Evolutionary conservation across 2,888 invertebrate species (phyloP).

Genomic region (Bellardia pandia): DNA sequence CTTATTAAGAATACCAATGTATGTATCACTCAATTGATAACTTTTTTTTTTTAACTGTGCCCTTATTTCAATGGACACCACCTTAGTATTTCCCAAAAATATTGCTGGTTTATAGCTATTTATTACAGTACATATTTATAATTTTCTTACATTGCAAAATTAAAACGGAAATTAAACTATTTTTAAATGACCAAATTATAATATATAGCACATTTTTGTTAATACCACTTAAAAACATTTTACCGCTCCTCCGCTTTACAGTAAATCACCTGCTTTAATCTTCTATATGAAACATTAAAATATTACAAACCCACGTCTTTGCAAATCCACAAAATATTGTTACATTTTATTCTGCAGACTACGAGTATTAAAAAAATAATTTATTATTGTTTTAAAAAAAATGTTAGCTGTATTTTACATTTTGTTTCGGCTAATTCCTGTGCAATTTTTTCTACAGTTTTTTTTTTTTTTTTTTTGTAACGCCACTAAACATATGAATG

Average conservation of each 20-base stretch:
- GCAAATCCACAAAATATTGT: slow-evolving; percentile 29
- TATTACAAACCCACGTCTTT: not conserved
- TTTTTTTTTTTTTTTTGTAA: slow-evolving; percentile 13
- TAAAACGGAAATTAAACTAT: slow-evolving; percentile 53
- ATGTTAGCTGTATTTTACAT: not conserved
- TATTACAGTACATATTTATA: not conserved
- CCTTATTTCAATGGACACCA: no score
- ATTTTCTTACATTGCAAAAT: not conserved
- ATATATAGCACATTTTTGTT: not conserved
- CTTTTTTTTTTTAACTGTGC: no score
- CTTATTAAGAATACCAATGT: no score
- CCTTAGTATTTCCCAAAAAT: no score
- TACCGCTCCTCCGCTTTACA: not conserved
- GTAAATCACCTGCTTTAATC: slow-evolving; percentile 46
- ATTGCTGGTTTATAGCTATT: no score
- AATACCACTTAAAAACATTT: slow-evolving; percentile 15
- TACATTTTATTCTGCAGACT: not conserved
- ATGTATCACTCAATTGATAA: no score
- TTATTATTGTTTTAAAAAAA: slow-evolving; percentile 26
- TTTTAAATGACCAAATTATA: not conserved
- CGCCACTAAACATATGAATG: slow-evolving; percentile 66
- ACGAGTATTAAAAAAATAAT: slow-evolving; percentile 38
- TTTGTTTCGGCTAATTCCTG: slow-evolving; percentile 58
- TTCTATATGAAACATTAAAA: not conserved
- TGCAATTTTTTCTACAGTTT: slow-evolving; percentile 36